Evolutionary conservation across 2,797 vertebrate genomes (phyloP).

Genomic region (Chrysocyon brachyurus): DNA sequence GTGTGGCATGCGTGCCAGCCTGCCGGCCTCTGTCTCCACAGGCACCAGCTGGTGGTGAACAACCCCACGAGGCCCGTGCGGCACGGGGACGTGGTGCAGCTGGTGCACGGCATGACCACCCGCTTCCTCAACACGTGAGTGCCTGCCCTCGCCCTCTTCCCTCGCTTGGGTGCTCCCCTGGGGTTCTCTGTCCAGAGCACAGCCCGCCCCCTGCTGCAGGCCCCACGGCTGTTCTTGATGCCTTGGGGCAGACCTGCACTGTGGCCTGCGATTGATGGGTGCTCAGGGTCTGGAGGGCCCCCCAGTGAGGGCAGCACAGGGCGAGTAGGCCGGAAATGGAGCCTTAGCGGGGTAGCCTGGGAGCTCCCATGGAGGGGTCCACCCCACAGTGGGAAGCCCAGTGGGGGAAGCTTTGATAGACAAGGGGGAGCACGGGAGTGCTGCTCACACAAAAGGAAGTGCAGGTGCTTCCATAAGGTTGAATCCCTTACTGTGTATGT

Average conservation of each 20-base stretch:
- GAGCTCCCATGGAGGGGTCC: background rate
- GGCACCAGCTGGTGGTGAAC: conserved; percentile 95
- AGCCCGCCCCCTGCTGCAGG: background rate
- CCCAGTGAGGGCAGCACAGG: background rate
- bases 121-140: conserved; percentile 97
- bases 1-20: background rate
- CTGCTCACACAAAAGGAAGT: accelerated
- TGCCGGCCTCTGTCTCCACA: conserved; percentile 73
- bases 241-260: accelerated
- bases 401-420: background rate
- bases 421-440: background rate
- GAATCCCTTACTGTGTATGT: accelerated
- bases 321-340: no score
- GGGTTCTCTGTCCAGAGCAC: background rate
- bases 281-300: accelerated
- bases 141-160: accelerated
- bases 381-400: background rate
- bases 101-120: conserved; percentile 96
- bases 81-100: conserved; percentile 95
- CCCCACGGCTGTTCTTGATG: background rate
- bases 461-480: accelerated
- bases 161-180: accelerated
- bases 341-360: background rate
- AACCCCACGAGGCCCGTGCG: conserved; percentile 92
- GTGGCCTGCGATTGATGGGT: no score